A percentile compares a stretch with the other conserved stretches of the same genome.
These are phyloP conservation scores for Petrophora chlorosata DNA, from an alignment of 2,888 invertebrate genomes.

Conservation along the genomic window DNA sequence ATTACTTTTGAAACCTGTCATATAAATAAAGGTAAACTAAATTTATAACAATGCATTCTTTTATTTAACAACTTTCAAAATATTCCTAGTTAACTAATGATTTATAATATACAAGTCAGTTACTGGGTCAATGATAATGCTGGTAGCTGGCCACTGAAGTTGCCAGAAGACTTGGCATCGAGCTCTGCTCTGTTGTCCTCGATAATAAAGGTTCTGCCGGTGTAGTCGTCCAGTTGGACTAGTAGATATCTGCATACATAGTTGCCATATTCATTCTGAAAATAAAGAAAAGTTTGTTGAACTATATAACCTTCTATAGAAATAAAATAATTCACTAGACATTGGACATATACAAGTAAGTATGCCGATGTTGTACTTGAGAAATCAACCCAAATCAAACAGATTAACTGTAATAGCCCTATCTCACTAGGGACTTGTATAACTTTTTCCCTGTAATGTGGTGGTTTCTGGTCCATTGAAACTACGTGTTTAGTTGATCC, in stretches of 20 bases:
- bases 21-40: background rate
- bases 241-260: conserved; percentile 93
- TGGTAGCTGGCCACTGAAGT: conserved; percentile 54
- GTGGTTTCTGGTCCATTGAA: no score
- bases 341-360: no score
- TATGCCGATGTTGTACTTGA: no score
- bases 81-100: conserved; percentile 47
- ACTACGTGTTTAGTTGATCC: no score
- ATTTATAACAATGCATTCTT: conserved; percentile 9
- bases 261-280: conserved; percentile 89
- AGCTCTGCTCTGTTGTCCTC: conserved; percentile 88
- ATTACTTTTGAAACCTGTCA: no score
- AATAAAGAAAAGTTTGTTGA: no score
- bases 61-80: conserved; percentile 42
- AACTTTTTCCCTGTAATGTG: no score
- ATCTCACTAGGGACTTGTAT: no score
- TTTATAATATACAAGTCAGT: conserved; percentile 32
- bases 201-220: conserved; percentile 88
- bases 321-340: no score
- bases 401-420: no score
- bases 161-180: conserved; percentile 51
- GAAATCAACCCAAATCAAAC: no score
- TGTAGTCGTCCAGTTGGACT: conserved; percentile 91
- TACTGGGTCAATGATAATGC: conserved; percentile 61
- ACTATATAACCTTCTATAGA: no score